phyloP scores from a whole-genome alignment of 1,140 invertebrate species.

The Phthorimaea operculella region DNA sequence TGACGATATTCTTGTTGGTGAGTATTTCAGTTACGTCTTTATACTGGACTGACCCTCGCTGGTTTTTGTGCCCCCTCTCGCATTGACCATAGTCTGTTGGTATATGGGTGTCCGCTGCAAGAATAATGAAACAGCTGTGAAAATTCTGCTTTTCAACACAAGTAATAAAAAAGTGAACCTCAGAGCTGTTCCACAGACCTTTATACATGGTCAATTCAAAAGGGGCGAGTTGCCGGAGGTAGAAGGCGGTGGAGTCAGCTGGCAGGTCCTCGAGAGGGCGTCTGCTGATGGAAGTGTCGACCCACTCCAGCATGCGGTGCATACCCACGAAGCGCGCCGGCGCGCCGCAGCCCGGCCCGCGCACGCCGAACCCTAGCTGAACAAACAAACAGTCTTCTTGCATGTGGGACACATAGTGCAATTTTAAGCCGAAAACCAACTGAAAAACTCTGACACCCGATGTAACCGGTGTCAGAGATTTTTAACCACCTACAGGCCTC shows the following conservation, averaged over 20 bases:
- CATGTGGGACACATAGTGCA: too few species aligned
- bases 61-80: background rate
- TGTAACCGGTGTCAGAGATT: too few species aligned
- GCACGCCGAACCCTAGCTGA: conserved; percentile 35
- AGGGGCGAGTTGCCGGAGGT: conserved; percentile 27
- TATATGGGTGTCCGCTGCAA: background rate
- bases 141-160: too few species aligned
- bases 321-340: conserved; percentile 38
- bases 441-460: too few species aligned
- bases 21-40: background rate
- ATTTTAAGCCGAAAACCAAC: too few species aligned
- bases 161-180: too few species aligned
- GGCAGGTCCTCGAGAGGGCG: conserved; percentile 4
- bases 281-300: conserved; percentile 27
- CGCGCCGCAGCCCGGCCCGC: conserved; percentile 35
- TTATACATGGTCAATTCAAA: conserved; percentile 29
- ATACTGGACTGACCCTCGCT: background rate
- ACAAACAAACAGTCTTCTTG: background rate
- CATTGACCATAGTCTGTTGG: background rate
- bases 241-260: conserved; percentile 12
- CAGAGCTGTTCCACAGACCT: background rate
- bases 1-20: background rate
- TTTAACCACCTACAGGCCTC: too few species aligned
- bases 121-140: too few species aligned
- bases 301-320: conserved; percentile 32